phyloP scores from a whole-genome alignment of 2,113 vertebrate genomes.

The Pterocles burchelli region DNA sequence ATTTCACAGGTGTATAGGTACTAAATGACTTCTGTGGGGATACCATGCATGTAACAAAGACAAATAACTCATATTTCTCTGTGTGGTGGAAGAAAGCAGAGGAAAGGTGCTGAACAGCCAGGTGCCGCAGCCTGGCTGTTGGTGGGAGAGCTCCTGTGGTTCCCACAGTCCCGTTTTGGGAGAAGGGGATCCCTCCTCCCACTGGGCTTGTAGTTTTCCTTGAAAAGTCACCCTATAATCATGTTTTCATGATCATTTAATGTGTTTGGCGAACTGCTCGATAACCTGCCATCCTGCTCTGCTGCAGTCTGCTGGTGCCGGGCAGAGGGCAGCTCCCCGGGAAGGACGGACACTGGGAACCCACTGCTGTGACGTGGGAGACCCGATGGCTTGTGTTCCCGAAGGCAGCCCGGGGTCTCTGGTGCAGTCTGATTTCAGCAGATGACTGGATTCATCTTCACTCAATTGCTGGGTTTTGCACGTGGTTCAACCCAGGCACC shows the following conservation, averaged over 20 bases:
- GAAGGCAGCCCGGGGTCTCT: not conserved
- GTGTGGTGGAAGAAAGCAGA: not conserved
- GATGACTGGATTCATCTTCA: not conserved
- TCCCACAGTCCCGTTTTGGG: not conserved
- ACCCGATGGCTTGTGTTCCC: not conserved
- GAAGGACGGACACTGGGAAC: fast-evolving
- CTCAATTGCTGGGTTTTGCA: not conserved
- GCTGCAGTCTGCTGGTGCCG: fast-evolving
- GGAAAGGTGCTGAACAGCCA: not conserved
- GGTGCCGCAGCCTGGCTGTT: not conserved
- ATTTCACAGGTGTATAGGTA: not conserved
- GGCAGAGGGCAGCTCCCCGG: not conserved
- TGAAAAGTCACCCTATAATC: not conserved
- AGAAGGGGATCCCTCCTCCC: not conserved
- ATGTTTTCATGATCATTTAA: not conserved
- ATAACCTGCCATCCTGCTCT: not conserved
- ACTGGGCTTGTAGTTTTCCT: not conserved
- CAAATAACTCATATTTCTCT: not conserved
- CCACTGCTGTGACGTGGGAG: not conserved
- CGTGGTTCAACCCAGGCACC: not conserved
- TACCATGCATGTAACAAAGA: not conserved
- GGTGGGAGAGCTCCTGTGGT: not conserved
- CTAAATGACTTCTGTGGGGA: not conserved
- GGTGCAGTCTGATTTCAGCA: not conserved
- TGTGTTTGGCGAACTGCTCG: not conserved